Conservation (phyloP, 2,797 vertebrate species). For the Salarias fasciatus region DNA sequence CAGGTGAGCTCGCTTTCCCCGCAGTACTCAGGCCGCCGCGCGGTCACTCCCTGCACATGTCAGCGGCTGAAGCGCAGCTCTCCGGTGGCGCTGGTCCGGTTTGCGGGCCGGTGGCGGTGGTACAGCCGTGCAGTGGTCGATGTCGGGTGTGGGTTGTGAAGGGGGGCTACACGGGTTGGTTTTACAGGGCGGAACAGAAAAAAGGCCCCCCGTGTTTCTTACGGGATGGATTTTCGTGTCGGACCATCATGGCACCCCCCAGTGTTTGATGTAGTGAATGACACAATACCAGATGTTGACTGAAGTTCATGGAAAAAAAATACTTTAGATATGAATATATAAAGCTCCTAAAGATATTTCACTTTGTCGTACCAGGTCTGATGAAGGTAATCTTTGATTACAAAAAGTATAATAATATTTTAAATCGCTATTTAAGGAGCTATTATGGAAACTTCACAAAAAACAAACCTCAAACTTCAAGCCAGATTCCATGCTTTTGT, state of each 20-base stretch:
- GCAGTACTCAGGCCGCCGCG: conserved; percentile 16
- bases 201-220: conserved; percentile 38
- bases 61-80: not conserved
- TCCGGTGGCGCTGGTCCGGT: not conserved
- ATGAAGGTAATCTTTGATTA: too few relatives aligned
- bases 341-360: too few relatives aligned
- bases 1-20: conserved; percentile 42
- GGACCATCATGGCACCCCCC: conserved; percentile 39
- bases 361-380: too few relatives aligned
- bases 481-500: too few relatives aligned
- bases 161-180: conserved; percentile 32
- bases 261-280: not conserved
- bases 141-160: conserved; percentile 47
- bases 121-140: conserved; percentile 42
- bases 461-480: too few relatives aligned
- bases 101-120: not conserved
- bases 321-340: too few relatives aligned
- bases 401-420: too few relatives aligned
- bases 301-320: too few relatives aligned
- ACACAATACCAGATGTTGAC: too few relatives aligned
- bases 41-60: conserved; percentile 32
- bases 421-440: too few relatives aligned
- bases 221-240: conserved; percentile 26
- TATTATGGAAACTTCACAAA: too few relatives aligned
- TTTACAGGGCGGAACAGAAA: conserved; percentile 52